Evolutionary conservation across 2,113 vertebrate species (phyloP).

Genomic region (Pollachius pollachius): DNA sequence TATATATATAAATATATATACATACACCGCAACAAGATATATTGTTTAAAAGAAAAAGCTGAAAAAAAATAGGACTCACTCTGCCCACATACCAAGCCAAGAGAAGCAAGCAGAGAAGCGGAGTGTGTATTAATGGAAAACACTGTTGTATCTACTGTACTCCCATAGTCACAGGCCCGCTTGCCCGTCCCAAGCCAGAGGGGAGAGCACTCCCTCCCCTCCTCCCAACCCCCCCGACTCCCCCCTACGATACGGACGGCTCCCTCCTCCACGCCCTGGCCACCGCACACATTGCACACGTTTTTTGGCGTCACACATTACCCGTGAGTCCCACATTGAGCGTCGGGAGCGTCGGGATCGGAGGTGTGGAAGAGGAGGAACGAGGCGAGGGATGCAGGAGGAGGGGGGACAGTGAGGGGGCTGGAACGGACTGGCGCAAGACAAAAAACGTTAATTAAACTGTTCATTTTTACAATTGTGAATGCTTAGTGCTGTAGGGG

Average conservation of each 20-base stretch:
- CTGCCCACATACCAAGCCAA: conserved; percentile 82
- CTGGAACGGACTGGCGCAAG: conserved; percentile 54
- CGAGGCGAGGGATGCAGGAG: too few relatives aligned
- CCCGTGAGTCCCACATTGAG: too few relatives aligned
- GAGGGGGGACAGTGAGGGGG: conserved; percentile 18
- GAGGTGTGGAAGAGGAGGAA: too few relatives aligned
- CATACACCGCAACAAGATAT: conserved; percentile 80
- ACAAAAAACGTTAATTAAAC: conserved; percentile 56
- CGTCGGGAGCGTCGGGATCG: too few relatives aligned
- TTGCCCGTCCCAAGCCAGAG: conserved; percentile 75
- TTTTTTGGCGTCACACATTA: too few relatives aligned
- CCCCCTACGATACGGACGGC: too few relatives aligned
- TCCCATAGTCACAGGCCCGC: conserved; percentile 82
- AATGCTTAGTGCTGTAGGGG: conserved; percentile 98
- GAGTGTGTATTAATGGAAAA: conserved; percentile 79
- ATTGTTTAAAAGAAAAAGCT: conserved; percentile 48
- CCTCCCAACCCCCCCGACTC: not conserved
- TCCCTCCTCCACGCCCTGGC: too few relatives aligned
- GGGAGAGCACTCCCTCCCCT: conserved; percentile 76
- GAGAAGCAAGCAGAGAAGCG: conserved; percentile 74
- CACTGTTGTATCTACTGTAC: conserved; percentile 79
- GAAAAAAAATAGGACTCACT: conserved; percentile 70
- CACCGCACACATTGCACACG: too few relatives aligned
- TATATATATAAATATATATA: conserved; percentile 40
- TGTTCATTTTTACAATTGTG: conserved; percentile 97